Conservation (phyloP, 2,797 vertebrate species). For the Paratrypauchen microcephalus region DNA sequence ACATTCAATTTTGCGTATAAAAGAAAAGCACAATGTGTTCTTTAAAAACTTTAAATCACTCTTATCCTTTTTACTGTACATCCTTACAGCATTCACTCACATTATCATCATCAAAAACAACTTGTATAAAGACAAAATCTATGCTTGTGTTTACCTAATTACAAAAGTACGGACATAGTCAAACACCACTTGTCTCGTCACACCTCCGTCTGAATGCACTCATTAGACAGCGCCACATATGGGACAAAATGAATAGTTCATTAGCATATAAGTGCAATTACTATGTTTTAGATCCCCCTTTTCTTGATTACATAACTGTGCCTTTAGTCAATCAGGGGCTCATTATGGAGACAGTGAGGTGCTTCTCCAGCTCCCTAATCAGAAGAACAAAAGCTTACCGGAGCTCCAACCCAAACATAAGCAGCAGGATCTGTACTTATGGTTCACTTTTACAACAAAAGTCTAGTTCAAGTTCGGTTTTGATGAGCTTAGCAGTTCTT, state of each 20-base stretch:
- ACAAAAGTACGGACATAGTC: background rate
- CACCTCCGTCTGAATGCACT: background rate
- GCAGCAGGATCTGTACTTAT: conserved; percentile 1
- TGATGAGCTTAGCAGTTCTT: background rate
- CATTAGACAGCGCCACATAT: conserved; percentile 1
- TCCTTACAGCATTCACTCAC: too few species aligned
- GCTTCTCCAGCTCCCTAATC: conserved; percentile 18
- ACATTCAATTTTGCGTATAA: too few species aligned
- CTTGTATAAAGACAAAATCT: background rate
- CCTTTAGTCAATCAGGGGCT: conserved; percentile 31
- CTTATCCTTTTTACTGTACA: background rate
- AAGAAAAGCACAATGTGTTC: too few species aligned
- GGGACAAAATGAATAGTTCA: background rate
- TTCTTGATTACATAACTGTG: conserved; percentile 36
- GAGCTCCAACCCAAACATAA: conserved; percentile 2
- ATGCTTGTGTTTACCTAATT: background rate
- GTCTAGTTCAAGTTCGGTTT: background rate
- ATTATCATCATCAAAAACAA: background rate
- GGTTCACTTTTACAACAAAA: conserved; percentile 3
- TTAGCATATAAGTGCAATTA: conserved; percentile 3
- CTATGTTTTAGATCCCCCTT: conserved; percentile 10
- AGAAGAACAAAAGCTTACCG: background rate
- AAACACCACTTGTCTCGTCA: background rate
- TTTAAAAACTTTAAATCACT: too few species aligned
- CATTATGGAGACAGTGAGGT: conserved; percentile 28